Conservation (phyloP, 2,888 invertebrate genomes). For the Spatulosminthurus flaviceps region DNA sequence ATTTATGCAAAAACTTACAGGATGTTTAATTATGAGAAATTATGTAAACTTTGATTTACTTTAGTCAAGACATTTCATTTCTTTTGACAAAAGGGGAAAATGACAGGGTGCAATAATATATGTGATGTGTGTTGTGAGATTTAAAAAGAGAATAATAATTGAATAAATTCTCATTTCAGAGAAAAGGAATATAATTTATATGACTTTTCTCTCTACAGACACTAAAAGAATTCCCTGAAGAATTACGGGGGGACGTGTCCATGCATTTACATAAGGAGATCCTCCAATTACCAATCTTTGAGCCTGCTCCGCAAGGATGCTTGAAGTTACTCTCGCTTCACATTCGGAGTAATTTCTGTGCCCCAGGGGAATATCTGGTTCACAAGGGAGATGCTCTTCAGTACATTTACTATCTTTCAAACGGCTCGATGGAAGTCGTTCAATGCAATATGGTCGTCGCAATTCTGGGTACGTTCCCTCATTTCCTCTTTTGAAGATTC, state of each 20-base stretch:
- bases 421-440: conserved; percentile 97
- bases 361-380: conserved; percentile 92
- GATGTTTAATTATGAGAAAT: no score
- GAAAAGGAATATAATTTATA: no score
- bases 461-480: conserved; percentile 79
- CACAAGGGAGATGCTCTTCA: conserved; percentile 94
- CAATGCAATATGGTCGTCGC: conserved; percentile 97
- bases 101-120: no score
- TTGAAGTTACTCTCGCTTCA: conserved; percentile 90
- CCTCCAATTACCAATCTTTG: conserved; percentile 92
- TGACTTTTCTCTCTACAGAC: conserved; percentile 72
- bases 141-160: no score
- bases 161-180: no score
- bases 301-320: conserved; percentile 93
- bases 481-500: no score
- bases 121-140: no score
- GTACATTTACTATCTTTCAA: conserved; percentile 94
- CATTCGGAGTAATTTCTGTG: conserved; percentile 93
- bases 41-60: no score
- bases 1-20: no score
- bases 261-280: conserved; percentile 96
- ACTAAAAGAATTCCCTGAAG: conserved; percentile 94
- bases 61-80: no score
- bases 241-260: conserved; percentile 92
- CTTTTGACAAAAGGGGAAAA: no score